phyloP scores from a whole-genome alignment of 2,888 invertebrate species.

The Cantharis lateralis region DNA sequence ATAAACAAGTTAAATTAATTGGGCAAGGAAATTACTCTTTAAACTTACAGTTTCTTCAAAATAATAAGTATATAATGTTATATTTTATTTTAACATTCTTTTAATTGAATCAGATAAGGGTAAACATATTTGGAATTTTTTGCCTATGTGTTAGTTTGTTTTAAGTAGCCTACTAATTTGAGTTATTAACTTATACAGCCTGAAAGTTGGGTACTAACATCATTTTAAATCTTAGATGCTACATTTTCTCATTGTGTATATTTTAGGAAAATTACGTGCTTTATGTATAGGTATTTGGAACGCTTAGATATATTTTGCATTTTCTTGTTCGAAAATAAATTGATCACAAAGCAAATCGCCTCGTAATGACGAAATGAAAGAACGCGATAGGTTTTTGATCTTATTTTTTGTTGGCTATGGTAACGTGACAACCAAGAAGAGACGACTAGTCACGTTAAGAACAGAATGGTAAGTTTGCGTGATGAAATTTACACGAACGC shows the following conservation, averaged over 20 bases:
- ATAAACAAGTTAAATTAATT: no score
- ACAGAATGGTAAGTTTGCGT: slow-evolving; percentile 29
- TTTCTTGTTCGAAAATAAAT: background rate
- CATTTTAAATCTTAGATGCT: no score
- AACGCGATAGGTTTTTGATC: slow-evolving; percentile 24
- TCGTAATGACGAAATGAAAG: slow-evolving; percentile 15
- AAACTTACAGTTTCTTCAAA: no score
- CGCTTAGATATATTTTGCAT: background rate
- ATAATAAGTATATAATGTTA: no score
- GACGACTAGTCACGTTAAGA: slow-evolving; percentile 23
- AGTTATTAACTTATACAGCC: no score
- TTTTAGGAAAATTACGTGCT: background rate
- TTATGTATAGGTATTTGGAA: background rate
- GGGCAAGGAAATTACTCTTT: no score
- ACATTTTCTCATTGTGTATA: background rate
- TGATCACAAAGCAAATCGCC: background rate
- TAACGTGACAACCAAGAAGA: slow-evolving; percentile 15
- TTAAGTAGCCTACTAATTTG: no score
- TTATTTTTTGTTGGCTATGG: slow-evolving; percentile 24
- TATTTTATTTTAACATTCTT: no score
- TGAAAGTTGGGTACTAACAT: no score
- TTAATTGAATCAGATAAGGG: no score
- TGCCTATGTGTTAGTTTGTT: no score
- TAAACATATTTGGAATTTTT: no score
- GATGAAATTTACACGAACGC: slow-evolving; percentile 34